Conservation (phyloP, 2,113 vertebrate species). For the Sander vitreus region DNA sequence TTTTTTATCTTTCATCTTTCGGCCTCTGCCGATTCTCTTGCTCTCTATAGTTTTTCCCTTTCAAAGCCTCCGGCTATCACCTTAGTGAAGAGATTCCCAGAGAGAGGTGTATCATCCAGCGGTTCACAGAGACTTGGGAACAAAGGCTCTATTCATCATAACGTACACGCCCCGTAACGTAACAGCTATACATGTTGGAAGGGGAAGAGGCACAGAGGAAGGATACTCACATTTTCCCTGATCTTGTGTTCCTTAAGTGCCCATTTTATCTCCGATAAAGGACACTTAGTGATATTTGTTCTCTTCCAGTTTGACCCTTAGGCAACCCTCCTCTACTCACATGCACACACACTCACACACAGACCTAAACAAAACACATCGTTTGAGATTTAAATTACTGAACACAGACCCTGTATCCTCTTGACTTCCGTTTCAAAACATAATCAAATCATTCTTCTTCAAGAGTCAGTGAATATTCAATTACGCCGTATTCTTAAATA, state of each 20-base stretch:
- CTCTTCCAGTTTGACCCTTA: slow-evolving; percentile 57
- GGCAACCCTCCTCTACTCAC: slow-evolving; percentile 33
- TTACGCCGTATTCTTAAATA: slow-evolving; percentile 53
- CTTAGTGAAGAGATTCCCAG: slow-evolving; percentile 38
- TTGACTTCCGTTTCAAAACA: slow-evolving; percentile 41
- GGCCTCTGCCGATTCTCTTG: slow-evolving; percentile 14
- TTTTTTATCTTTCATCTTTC: slow-evolving; percentile 12
- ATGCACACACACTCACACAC: neutral
- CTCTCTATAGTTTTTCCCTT: slow-evolving; percentile 3
- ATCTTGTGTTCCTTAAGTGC: slow-evolving; percentile 56
- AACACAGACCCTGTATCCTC: slow-evolving; percentile 54
- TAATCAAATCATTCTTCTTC: slow-evolving; percentile 48
- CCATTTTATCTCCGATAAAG: slow-evolving; percentile 65
- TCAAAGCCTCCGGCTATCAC: slow-evolving; percentile 9
- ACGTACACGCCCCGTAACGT: neutral
- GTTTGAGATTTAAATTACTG: slow-evolving; percentile 39
- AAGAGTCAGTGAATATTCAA: slow-evolving; percentile 45
- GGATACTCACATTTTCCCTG: slow-evolving; percentile 38
- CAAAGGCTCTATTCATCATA: neutral
- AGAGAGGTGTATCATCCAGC: slow-evolving; percentile 27
- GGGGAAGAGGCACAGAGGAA: slow-evolving; percentile 10
- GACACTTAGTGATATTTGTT: slow-evolving; percentile 73
- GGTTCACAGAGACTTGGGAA: slow-evolving; percentile 15
- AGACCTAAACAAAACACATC: slow-evolving; percentile 14
- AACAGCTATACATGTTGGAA: neutral